These are phyloP conservation scores for Chrysaora quinquecirrha DNA, from an alignment of 30 jellyfish, hydroid and myxozoan species.

Conservation along the genomic window DNA sequence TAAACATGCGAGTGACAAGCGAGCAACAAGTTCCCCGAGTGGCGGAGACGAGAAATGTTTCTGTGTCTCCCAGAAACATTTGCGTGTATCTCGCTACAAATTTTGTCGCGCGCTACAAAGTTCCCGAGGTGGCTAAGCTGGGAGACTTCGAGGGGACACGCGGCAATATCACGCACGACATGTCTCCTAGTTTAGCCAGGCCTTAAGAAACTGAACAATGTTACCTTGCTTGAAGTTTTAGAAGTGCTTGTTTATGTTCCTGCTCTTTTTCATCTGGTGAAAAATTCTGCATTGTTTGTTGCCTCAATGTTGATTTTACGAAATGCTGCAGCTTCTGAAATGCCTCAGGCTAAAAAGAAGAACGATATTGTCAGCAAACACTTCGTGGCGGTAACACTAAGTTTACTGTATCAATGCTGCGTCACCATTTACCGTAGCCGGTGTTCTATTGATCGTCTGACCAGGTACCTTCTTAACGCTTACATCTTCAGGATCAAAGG, in stretches of 20 bases:
- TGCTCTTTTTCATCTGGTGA: conserved; percentile 78
- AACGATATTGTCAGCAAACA: not conserved
- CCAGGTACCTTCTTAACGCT: conserved; percentile 1
- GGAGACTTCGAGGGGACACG: no score
- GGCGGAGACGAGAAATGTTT: no score
- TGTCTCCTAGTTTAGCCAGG: no score
- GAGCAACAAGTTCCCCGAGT: no score
- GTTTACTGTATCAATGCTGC: not conserved
- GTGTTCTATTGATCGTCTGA: not conserved
- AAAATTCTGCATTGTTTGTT: conserved; percentile 58
- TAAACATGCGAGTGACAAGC: no score
- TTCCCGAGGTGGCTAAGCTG: no score
- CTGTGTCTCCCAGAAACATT: no score
- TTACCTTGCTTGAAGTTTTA: conserved; percentile 86
- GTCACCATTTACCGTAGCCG: not conserved
- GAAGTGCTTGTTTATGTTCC: conserved; percentile 69
- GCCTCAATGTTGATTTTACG: conserved; percentile 88
- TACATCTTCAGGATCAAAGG: not conserved
- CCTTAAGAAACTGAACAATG: no score
- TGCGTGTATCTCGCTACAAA: no score
- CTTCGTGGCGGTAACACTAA: not conserved
- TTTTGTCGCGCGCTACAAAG: no score
- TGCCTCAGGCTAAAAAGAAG: conserved; percentile 91
- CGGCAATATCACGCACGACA: no score
- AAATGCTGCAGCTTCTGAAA: conserved; percentile 83